Evolutionary conservation across 2,113 vertebrate genomes (phyloP).

Genomic region (Entelurus aequoreus): DNA sequence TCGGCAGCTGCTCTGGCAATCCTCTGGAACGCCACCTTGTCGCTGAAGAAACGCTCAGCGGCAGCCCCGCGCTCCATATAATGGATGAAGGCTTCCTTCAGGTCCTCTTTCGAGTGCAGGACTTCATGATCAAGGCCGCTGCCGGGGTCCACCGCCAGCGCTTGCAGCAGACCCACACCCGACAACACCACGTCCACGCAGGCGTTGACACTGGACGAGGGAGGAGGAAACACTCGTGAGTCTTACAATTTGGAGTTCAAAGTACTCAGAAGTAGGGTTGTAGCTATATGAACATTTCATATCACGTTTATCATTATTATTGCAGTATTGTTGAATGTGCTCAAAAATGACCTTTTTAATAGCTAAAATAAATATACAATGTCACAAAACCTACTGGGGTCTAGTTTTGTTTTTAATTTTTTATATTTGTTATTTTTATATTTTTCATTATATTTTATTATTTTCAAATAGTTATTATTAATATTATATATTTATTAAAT

Average conservation of each 20-base stretch:
- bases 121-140: slow-evolving; percentile 76
- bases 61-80: slow-evolving; percentile 89
- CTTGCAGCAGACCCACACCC: slow-evolving; percentile 85
- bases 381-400: no score
- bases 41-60: slow-evolving; percentile 91
- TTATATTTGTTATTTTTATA: no score
- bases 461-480: no score
- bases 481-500: no score
- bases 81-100: slow-evolving; percentile 83
- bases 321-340: no score
- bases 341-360: no score
- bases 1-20: slow-evolving; percentile 79
- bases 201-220: slow-evolving; percentile 84
- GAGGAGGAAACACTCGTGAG: not conserved
- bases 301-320: no score
- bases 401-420: no score
- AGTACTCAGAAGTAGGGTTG: not conserved
- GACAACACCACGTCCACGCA: slow-evolving; percentile 95
- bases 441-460: no score
- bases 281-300: no score
- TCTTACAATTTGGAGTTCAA: not conserved
- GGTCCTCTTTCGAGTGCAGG: slow-evolving; percentile 76
- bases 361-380: no score
- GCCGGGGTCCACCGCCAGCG: slow-evolving; percentile 77
- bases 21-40: slow-evolving; percentile 74